phyloP scores from a whole-genome alignment of 2,797 vertebrate species.

The Anabas testudineus region DNA sequence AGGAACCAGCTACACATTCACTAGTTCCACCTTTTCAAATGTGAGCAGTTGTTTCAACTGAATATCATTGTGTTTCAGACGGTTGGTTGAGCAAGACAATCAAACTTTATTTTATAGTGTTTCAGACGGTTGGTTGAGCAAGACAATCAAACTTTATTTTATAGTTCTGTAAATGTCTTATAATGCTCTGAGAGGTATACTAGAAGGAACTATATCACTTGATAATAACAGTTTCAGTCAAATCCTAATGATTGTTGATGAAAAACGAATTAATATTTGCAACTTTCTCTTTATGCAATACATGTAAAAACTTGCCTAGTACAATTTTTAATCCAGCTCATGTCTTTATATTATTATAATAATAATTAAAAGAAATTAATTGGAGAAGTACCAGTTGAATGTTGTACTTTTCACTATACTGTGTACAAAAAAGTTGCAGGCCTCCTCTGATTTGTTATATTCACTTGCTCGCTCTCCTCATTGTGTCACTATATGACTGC shows the following conservation, averaged over 20 bases:
- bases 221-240: not conserved
- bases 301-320: not conserved
- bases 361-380: not conserved
- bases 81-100: not conserved
- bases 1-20: not conserved
- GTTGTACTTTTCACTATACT: slow-evolving; percentile 4
- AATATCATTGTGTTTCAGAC: not conserved
- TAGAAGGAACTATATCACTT: not conserved
- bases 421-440: not conserved
- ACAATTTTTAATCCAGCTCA: too few relatives aligned
- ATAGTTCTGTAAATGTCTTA: not conserved
- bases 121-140: not conserved
- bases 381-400: not conserved
- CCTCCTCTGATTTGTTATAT: slow-evolving; percentile 1
- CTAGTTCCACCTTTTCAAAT: not conserved
- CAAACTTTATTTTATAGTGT: not conserved
- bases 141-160: not conserved
- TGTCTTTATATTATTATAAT: too few relatives aligned
- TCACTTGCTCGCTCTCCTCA: not conserved
- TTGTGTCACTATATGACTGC: slow-evolving; percentile 7
- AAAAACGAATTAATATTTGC: not conserved
- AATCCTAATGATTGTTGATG: not conserved
- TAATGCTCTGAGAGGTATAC: not conserved
- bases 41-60: not conserved
- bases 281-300: not conserved